Base-by-base conservation (phyloP, 2,113 vertebrate species). In the Ardeotis arabs region DNA sequence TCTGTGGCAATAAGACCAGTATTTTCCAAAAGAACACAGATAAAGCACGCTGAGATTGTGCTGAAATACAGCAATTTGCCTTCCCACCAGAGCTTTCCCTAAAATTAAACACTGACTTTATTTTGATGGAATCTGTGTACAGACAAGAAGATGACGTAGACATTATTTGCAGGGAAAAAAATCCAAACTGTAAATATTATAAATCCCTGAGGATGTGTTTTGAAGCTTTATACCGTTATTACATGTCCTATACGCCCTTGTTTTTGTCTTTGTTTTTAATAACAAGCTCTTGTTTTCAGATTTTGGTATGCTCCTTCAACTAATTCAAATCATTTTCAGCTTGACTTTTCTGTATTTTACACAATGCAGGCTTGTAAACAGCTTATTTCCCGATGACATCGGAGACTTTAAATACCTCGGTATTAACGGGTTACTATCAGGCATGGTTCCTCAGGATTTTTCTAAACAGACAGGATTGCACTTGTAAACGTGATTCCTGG, bases 21-120 rank as follows among this genome's bases (percentile, higher is more conserved):
- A 27, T 92, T 96, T 86, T 84, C 90, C 92, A 74, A 70, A 93
- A 49, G 92, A 86, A 35, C 24, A 17, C 56, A 78, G 92, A 94
- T 80, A 85, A 87, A 91, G 90, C 70, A n/a, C 55, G 68, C 90
- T 90, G 12, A 92, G 86, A 92, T 84, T 88, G 83, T 70, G 80
- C 5, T 24, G 3, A 93, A 94, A 81, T 44, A 56, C 56, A 84
- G 85, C 72, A 92, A 86, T 81, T 64, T 2, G 0, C 85, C 66
- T 80, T 39, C 85, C 93, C 75, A 60, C 76, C 72, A 90, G 59
- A 84, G 86, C 83, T 39, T 63, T 89, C 68, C 68, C 77, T 93
- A 55, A 56, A 77, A 95, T 91, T 64, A 89, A 88, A 74, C 69
- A 66, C 59, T 62, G 85, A 20, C 35, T 87, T 75, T 41, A 56